Base-by-base conservation (phyloP, 2,888 invertebrate genomes). In the Eupithecia dodoneata region DNA sequence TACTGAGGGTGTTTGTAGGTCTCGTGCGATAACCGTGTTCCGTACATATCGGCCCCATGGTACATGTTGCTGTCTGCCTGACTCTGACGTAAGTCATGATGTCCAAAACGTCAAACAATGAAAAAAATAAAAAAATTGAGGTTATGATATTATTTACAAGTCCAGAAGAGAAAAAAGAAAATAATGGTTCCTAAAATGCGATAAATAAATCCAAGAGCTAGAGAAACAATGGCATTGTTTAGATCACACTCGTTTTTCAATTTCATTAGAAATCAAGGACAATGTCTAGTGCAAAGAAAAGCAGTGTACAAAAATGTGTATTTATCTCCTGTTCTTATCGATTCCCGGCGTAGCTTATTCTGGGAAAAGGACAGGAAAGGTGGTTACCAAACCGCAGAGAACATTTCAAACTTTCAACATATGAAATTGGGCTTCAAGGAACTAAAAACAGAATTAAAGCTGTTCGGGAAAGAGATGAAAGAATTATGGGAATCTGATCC, bases 381-480 rank as follows among this genome's bases (percentile, higher is more conserved):
- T 71, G 96, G 96, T 47, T 97, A 96, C 85, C 89, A 94, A 73
- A 92, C 91, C 3, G 82, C 86, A 77, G 87, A 92, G 76, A 87
- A 91, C 72, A 86, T 94, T 63, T 91, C 96, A 4, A 93, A 92
- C 79, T 94, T 95, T 67, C 91, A 96, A 82, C 93, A 96, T 77
- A 89, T 97, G 55, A 93, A 96, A 72, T 94, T 96, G 79, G 98
- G 98, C 0, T 91, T 97, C 15, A 96, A 96, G 80, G 96, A 96
- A 83, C 86, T 98, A 0, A 96, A 96, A 86, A 79, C 93, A 6
- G 98, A 98, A 93, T 92, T 97, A 0, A 91, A 94, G 67, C 83
- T 98, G 52, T 97, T 97, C 93, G 93, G 93, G 55, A 88, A 97
- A 81, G 98, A 98, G 95, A 87, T 96, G 2, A 96, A 96, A 82